Evolutionary conservation across 2,888 invertebrate species (phyloP).

Genomic region (Cosmopolites sordidus): DNA sequence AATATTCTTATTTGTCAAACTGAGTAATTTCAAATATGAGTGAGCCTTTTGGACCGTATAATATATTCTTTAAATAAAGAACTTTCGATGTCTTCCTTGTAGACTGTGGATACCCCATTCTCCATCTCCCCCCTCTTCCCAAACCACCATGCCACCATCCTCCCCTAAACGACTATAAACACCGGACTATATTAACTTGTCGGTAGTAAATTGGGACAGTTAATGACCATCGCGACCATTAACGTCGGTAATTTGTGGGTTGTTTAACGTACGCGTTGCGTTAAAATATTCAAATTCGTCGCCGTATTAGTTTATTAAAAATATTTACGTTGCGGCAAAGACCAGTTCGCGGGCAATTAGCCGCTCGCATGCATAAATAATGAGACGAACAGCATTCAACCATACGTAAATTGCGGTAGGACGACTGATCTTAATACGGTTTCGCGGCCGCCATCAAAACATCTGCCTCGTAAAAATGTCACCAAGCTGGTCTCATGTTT

Average conservation of each 20-base stretch:
- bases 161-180: conserved; percentile 36
- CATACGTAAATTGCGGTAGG: neutral
- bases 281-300: conserved; percentile 38
- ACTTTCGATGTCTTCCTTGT: too few species aligned
- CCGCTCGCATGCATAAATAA: conserved; percentile 39
- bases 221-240: conserved; percentile 36
- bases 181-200: conserved; percentile 38
- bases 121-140: too few species aligned
- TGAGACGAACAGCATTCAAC: conserved; percentile 6
- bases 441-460: conserved; percentile 42
- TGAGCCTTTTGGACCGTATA: too few species aligned
- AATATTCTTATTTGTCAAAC: too few species aligned
- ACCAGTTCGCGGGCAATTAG: conserved; percentile 33
- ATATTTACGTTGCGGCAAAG: conserved; percentile 35
- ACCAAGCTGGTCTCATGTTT: neutral
- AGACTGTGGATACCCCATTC: too few species aligned
- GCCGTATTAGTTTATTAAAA: conserved; percentile 38
- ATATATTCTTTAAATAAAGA: too few species aligned
- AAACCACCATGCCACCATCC: too few species aligned
- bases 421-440: conserved; percentile 39
- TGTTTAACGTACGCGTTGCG: conserved; percentile 38
- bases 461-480: conserved; percentile 37
- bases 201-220: conserved; percentile 38
- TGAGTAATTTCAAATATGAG: too few species aligned
- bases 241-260: conserved; percentile 38